phyloP scores from a whole-genome alignment of 2,888 invertebrate species.

The Eurois occulta region DNA sequence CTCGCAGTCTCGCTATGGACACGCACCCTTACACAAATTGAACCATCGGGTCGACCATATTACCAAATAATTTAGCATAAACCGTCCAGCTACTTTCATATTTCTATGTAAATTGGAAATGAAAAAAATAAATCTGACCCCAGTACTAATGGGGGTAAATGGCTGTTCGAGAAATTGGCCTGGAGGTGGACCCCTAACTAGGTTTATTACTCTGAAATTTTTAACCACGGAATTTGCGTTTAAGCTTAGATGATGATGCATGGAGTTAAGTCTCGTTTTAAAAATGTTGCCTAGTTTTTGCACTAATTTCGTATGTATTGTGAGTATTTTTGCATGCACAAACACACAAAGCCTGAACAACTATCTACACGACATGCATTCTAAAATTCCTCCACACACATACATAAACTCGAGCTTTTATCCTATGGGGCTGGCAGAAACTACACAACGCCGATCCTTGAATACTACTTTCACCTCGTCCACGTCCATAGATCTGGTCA shows the following conservation, averaged over 20 bases:
- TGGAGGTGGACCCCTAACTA: conserved; percentile 34
- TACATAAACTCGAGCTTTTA: too few relatives aligned
- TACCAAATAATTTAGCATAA: conserved; percentile 60
- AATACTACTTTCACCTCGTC: too few relatives aligned
- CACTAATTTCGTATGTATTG: too few relatives aligned
- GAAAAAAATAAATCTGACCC: conserved; percentile 44
- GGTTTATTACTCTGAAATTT: conserved; percentile 20
- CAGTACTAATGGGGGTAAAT: conserved; percentile 44
- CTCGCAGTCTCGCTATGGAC: background rate
- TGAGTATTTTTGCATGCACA: too few relatives aligned
- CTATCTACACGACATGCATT: too few relatives aligned
- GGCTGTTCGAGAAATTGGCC: conserved; percentile 26
- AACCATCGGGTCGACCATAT: conserved; percentile 41
- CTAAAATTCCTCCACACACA: too few relatives aligned
- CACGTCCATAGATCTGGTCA: too few relatives aligned
- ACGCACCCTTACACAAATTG: conserved; percentile 44
- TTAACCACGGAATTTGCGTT: conserved; percentile 19
- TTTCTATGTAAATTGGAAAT: conserved; percentile 57
- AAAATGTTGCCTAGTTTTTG: too few relatives aligned
- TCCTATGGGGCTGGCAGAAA: too few relatives aligned
- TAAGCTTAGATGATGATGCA: background rate
- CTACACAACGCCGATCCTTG: too few relatives aligned
- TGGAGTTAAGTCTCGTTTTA: background rate
- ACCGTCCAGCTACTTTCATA: conserved; percentile 35
- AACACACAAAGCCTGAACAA: too few relatives aligned